Evolutionary conservation across 2,113 vertebrate species (phyloP).

Genomic region (Phocoena phocoena): DNA sequence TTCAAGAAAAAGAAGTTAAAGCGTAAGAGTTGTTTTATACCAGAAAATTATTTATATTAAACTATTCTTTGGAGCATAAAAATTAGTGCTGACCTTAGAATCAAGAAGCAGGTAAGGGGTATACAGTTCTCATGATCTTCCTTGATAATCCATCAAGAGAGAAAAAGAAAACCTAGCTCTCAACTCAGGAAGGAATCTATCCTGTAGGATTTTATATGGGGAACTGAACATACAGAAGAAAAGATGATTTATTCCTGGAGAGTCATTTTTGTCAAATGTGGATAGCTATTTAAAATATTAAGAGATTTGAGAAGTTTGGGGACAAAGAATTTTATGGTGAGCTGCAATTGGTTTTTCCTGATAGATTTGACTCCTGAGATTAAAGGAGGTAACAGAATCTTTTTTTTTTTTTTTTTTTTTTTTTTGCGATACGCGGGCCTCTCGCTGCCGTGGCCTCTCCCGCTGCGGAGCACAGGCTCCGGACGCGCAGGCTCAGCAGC

Average conservation of each 20-base stretch:
- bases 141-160: not conserved
- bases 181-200: not conserved
- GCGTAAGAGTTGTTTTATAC: not conserved
- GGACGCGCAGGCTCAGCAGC: too few species aligned
- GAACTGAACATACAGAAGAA: not conserved
- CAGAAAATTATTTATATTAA: not conserved
- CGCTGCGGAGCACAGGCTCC: too few species aligned
- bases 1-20: not conserved
- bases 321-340: not conserved
- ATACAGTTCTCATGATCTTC: not conserved
- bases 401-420: not conserved
- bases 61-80: not conserved
- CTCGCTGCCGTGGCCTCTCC: too few species aligned
- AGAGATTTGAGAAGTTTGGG: not conserved
- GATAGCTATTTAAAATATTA: not conserved
- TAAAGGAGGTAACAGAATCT: not conserved
- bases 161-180: not conserved
- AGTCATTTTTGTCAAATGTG: not conserved
- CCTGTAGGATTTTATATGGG: not conserved
- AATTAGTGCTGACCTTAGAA: not conserved
- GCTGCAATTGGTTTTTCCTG: not conserved
- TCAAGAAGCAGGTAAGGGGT: not conserved
- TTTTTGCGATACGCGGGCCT: too few species aligned
- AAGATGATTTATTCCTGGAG: not conserved
- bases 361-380: not conserved